Conservation (phyloP, 37 sponge, comb jelly and placozoan species). For the Beroe forskalii region DNA sequence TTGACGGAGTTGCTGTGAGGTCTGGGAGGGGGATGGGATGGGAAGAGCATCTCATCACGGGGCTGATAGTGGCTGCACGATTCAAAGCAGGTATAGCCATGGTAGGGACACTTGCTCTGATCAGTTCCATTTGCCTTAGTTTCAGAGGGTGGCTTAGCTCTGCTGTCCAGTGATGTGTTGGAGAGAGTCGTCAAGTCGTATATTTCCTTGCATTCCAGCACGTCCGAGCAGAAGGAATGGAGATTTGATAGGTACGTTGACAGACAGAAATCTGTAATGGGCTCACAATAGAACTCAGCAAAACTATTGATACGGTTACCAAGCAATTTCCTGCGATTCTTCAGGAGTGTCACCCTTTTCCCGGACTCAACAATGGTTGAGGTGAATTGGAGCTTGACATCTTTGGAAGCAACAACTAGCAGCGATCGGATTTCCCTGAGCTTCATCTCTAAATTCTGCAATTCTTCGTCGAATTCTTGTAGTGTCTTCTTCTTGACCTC, state of each 20-base stretch:
- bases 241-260: constrained; percentile 26
- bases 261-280: constrained; percentile 36
- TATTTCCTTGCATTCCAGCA: constrained; percentile 57
- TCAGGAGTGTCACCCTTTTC: constrained; percentile 36
- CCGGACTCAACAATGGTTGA: constrained; percentile 36
- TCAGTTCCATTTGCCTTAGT: neutral
- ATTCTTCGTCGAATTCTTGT: neutral
- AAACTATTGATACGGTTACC: constrained; percentile 10
- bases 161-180: constrained; percentile 12
- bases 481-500: constrained; percentile 1
- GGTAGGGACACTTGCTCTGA: neutral
- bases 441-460: neutral
- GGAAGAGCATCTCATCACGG: neutral
- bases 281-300: constrained; percentile 56
- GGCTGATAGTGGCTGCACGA: neutral
- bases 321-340: constrained; percentile 23
- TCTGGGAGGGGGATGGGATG: constrained; percentile 7
- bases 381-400: constrained; percentile 53
- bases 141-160: neutral
- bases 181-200: neutral
- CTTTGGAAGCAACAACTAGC: constrained; percentile 44
- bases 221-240: neutral
- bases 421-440: constrained; percentile 40
- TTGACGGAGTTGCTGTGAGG: neutral
- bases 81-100: neutral